Conservation (phyloP, 2,113 vertebrate genomes). For the Pavo muticus region DNA sequence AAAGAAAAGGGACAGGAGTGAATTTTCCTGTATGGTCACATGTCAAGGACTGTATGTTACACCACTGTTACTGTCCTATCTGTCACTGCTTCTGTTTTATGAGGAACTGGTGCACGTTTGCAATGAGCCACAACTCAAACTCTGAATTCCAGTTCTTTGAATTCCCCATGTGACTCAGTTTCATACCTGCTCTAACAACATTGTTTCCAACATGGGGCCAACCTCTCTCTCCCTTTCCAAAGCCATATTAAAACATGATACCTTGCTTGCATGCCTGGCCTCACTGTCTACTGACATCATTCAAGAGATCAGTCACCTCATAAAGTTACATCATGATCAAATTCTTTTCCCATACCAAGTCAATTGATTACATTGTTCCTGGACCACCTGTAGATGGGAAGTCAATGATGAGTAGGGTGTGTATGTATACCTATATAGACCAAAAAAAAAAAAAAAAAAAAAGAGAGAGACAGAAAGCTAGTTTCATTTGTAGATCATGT, state of each 20-base stretch:
- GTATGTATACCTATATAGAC: background rate
- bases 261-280: background rate
- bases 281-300: background rate
- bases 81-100: background rate
- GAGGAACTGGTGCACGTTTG: background rate
- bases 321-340: background rate
- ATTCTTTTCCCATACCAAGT: background rate
- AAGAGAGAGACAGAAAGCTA: background rate
- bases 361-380: background rate
- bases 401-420: background rate
- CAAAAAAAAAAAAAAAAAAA: background rate
- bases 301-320: background rate
- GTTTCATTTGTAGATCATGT: background rate
- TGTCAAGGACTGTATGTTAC: background rate
- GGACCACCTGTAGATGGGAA: background rate
- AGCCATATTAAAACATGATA: background rate
- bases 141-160: background rate
- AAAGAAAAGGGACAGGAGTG: background rate
- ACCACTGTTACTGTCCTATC: rapidly evolving
- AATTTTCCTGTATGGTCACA: background rate
- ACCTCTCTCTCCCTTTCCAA: background rate
- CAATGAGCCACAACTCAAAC: background rate
- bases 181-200: background rate
- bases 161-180: background rate
- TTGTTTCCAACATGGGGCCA: background rate